Conservation (phyloP, 2,113 vertebrate genomes). For the Protobothrops mucrosquamatus region DNA sequence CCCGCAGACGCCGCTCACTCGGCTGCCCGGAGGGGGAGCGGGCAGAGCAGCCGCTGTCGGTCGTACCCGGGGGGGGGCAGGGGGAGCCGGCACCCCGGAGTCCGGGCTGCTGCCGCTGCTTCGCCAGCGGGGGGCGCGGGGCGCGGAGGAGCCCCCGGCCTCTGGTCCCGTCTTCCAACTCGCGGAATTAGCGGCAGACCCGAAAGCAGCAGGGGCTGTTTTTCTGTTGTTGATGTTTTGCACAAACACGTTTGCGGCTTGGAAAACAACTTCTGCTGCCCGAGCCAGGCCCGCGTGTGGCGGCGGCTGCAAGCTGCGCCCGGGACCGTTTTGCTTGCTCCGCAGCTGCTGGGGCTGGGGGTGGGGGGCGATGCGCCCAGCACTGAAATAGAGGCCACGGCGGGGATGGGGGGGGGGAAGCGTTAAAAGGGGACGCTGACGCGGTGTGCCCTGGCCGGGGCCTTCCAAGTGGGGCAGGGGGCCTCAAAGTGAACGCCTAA, state of each 20-base stretch:
- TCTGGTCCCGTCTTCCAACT: no score
- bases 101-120: background rate
- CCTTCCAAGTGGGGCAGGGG: background rate
- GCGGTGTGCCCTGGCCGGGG: background rate
- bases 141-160: background rate
- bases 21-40: background rate
- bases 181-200: slow-evolving; percentile 1
- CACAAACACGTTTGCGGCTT: background rate
- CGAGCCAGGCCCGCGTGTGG: rapidly evolving
- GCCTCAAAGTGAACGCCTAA: background rate
- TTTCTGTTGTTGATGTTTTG: background rate
- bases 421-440: background rate
- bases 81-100: background rate
- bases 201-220: background rate
- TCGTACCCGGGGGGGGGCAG: background rate
- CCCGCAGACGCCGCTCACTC: background rate
- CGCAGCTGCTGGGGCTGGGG: background rate
- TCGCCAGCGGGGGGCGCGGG: background rate
- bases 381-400: background rate
- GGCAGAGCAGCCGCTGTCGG: background rate
- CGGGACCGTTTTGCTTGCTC: background rate
- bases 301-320: background rate
- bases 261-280: rapidly evolving
- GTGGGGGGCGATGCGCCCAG: background rate
- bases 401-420: rapidly evolving